Conservation (phyloP, 2,888 invertebrate species). For the Dione juno region DNA sequence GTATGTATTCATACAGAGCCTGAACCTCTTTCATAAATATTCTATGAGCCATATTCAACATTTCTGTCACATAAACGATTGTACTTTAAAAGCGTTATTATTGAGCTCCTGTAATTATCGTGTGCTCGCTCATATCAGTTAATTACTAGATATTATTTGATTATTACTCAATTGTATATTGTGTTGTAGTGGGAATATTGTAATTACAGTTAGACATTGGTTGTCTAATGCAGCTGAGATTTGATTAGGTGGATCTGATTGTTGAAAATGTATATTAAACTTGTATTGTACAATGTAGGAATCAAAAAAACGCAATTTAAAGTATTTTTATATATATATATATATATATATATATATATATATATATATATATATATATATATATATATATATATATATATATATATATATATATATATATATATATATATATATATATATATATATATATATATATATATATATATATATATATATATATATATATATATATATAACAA, state of each 20-base stretch:
- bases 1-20: not conserved
- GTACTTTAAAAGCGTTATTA: slow-evolving; percentile 19
- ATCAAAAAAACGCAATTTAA: too few species aligned
- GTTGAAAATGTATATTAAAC: not conserved
- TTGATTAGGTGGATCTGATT: not conserved
- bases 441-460: too few species aligned
- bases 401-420: too few species aligned
- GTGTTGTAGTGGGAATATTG: slow-evolving; percentile 7
- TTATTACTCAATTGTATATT: slow-evolving; percentile 4
- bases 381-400: too few species aligned
- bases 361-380: too few species aligned
- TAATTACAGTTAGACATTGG: not conserved
- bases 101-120: slow-evolving; percentile 27
- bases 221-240: not conserved
- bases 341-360: too few species aligned
- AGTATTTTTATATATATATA: too few species aligned
- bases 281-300: too few species aligned
- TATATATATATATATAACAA: too few species aligned
- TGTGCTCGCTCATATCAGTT: slow-evolving; percentile 7
- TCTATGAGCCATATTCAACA: slow-evolving; percentile 16
- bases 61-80: slow-evolving; percentile 11
- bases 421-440: too few species aligned
- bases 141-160: slow-evolving; percentile 25
- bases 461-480: too few species aligned
- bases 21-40: slow-evolving; percentile 10